Evolutionary conservation across 2,888 invertebrate species (phyloP), one percentile per base, ranked within the genome.

Genomic region (Taphrorychus bicolor): DNA sequence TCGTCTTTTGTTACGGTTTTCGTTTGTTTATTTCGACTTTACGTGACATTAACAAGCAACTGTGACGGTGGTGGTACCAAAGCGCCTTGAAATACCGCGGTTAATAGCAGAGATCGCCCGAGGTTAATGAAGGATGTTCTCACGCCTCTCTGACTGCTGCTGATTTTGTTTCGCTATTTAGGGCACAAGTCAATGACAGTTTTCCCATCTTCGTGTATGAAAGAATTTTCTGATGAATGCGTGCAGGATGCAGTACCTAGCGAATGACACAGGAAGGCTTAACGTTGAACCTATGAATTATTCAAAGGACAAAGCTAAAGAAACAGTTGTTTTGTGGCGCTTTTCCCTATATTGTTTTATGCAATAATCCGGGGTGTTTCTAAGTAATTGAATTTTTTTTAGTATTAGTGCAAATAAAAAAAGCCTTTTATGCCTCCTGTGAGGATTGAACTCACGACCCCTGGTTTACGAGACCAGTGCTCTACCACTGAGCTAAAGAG

Each of bases 391-490:
- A 45, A 2, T 45, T 45, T 45, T 42, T n/a, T 32, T n/a, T n/a
- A n/a, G n/a, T n/a, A n/a, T n/a, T n/a, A n/a, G n/a, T n/a, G n/a
- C n/a, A n/a, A n/a, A n/a, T n/a, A n/a, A n/a, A n/a, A n/a, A n/a
- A n/a, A n/a, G n/a, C n/a, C n/a, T n/a, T n/a, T n/a, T n/a, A n/a
- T 89, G 89, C 89, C 89, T 88, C 88, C 89, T 89, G 89, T 89
- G 89, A 89, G 89, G 89, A 88, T 90, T 88, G 90, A 90, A 90
- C 89, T 89, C 89, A 89, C 89, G 89, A 89, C 89, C 89, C 89
- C 89, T 89, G 89, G 90, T 90, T 89, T 90, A 90, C 89, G 88
- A 90, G 90, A 90, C 90, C 89, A 89, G 89, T 89, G 89, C 89
- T 90, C 90, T 90, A 88, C 89, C 89, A 89, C 89, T 89, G 89